Evolutionary conservation across 2,113 vertebrate genomes (phyloP).

Genomic region (Phocoena phocoena): DNA sequence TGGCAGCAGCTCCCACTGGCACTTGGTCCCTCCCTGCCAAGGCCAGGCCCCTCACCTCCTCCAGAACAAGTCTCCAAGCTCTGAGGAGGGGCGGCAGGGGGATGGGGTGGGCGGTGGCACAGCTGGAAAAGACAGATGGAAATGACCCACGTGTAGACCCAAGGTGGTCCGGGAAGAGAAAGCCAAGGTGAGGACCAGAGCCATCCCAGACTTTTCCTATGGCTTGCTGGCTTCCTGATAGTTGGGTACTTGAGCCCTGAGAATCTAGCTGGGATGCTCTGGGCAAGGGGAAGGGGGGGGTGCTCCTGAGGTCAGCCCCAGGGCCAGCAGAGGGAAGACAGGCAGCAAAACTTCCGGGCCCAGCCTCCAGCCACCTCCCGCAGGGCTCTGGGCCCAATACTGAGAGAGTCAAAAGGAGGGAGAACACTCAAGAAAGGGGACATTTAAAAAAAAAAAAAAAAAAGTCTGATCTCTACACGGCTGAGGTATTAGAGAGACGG

Average conservation of each 20-base stretch:
- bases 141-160: not conserved
- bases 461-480: not conserved
- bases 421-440: not conserved
- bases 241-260: constrained; percentile 22
- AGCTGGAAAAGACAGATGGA: not conserved
- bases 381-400: not conserved
- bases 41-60: not conserved
- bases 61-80: not conserved
- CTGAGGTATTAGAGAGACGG: constrained; percentile 46
- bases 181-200: not conserved
- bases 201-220: not conserved
- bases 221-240: constrained; percentile 22
- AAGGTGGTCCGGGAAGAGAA: not conserved
- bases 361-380: not conserved
- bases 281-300: not conserved
- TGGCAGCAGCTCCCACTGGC: not conserved
- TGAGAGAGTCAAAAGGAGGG: constrained; percentile 30
- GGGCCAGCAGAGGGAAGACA: not conserved
- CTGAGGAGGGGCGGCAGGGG: not conserved
- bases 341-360: not conserved
- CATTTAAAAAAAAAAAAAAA: not conserved
- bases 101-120: not conserved
- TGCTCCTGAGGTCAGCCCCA: not conserved
- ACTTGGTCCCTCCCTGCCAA: not conserved
- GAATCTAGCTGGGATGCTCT: not conserved